A percentile compares a stretch with the other conserved stretches of the same genome.
Evolutionary conservation across 92 coral and sea anemone species (phyloP).

Genomic region (Porites divaricata): DNA sequence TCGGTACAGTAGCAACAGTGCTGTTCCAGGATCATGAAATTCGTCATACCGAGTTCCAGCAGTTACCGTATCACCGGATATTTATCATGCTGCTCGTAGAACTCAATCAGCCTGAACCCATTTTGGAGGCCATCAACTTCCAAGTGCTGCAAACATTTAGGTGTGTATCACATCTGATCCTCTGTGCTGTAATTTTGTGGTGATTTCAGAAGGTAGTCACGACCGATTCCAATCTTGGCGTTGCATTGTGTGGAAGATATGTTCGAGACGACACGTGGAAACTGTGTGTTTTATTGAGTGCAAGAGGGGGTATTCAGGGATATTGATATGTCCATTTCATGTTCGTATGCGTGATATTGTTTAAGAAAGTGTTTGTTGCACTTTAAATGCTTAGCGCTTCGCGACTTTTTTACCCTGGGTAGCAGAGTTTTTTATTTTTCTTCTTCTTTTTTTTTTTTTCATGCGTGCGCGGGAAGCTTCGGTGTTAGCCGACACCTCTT

Average conservation of each 20-base stretch:
- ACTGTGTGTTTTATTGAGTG: not conserved
- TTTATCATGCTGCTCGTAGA: conserved; percentile 94
- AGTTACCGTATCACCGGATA: conserved; percentile 95
- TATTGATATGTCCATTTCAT: not conserved
- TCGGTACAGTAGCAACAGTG: conserved; percentile 97
- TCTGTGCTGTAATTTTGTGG: not conserved
- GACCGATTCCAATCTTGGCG: not conserved
- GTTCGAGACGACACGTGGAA: not conserved
- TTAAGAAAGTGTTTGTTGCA: too few relatives aligned
- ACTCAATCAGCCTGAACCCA: conserved; percentile 97
- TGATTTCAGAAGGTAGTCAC: not conserved
- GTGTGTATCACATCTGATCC: not conserved
- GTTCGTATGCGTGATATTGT: not conserved
- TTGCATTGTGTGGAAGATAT: not conserved
- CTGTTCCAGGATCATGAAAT: conserved; percentile 96
- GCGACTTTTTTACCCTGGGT: too few relatives aligned
- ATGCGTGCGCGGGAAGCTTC: too few relatives aligned
- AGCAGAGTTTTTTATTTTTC: too few relatives aligned
- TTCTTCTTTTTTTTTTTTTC: too few relatives aligned
- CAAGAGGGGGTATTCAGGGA: not conserved
- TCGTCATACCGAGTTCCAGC: conserved; percentile 98
- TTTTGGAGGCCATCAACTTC: conserved; percentile 96
- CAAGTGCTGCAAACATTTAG: conserved; percentile 82
- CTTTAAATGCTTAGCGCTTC: too few relatives aligned
- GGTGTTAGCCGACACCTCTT: too few relatives aligned